A percentile compares a stretch with the other conserved stretches of the same genome.
Conservation (phyloP, 2,113 vertebrate genomes). For the Corythornis cristatus region DNA sequence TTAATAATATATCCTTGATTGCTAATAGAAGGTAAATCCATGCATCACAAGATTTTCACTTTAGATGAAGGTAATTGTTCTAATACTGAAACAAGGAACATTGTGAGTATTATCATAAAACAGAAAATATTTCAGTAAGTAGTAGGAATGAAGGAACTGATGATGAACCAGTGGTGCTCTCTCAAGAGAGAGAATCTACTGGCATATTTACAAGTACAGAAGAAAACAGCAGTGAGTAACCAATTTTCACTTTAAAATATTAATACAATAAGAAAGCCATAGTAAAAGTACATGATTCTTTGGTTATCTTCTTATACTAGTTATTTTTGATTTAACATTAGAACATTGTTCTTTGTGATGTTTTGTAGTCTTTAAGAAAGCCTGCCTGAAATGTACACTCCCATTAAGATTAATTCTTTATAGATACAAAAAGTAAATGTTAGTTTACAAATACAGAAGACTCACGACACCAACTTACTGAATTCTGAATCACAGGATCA, state of each 20-base stretch:
- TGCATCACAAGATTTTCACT: background rate
- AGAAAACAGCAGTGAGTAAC: background rate
- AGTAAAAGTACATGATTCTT: background rate
- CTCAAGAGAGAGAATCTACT: background rate
- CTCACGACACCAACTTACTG: background rate
- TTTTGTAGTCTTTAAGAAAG: background rate
- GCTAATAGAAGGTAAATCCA: background rate
- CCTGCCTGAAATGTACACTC: background rate
- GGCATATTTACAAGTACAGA: background rate
- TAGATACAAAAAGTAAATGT: background rate
- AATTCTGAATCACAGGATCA: background rate
- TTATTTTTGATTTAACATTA: background rate
- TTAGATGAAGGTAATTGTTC: background rate
- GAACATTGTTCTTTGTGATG: accelerated
- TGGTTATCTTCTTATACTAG: background rate
- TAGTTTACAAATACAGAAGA: background rate
- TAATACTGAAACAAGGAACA: background rate
- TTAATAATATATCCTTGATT: background rate
- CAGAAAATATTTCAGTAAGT: background rate
- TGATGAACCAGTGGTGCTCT: background rate
- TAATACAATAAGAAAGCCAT: background rate
- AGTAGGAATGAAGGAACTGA: background rate
- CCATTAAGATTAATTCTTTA: background rate
- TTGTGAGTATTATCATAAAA: background rate
- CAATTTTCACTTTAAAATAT: background rate